Conservation (phyloP, 2,113 vertebrate species). For the Dipodomys stephensi region DNA sequence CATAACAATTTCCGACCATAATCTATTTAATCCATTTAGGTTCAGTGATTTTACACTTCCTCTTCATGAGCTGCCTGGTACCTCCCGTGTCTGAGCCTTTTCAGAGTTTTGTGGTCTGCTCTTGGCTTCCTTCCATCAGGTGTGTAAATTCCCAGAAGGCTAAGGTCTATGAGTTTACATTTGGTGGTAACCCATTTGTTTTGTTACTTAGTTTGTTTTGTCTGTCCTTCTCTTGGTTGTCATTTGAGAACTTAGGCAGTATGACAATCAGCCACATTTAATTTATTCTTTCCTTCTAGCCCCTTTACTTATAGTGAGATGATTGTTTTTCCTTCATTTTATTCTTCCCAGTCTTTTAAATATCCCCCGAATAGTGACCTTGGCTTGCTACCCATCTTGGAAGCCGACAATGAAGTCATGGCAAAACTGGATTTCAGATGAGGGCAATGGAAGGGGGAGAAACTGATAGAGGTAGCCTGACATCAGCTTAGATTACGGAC, state of each 20-base stretch:
- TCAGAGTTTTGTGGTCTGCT: background rate
- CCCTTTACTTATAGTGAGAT: background rate
- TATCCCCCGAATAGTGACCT: background rate
- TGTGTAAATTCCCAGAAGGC: background rate
- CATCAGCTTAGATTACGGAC: background rate
- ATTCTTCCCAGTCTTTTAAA: background rate
- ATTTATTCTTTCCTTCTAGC: background rate
- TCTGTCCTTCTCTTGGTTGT: background rate
- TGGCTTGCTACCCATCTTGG: background rate
- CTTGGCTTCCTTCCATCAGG: background rate
- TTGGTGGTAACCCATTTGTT: background rate
- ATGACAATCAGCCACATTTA: constrained; percentile 4
- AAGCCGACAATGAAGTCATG: background rate
- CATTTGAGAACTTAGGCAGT: background rate
- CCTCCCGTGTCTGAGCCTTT: background rate
- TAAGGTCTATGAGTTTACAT: background rate
- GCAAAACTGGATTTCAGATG: background rate
- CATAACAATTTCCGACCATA: background rate
- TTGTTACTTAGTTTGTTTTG: background rate
- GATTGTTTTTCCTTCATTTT: background rate
- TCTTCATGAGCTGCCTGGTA: background rate
- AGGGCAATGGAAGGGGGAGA: background rate
- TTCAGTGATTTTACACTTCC: background rate
- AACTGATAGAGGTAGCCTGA: background rate
- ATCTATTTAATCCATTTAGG: background rate